A percentile compares a stretch with the other conserved stretches of the same genome.
phyloP scores from a whole-genome alignment of 2,888 invertebrate species.

The Lathronympha strigana region DNA sequence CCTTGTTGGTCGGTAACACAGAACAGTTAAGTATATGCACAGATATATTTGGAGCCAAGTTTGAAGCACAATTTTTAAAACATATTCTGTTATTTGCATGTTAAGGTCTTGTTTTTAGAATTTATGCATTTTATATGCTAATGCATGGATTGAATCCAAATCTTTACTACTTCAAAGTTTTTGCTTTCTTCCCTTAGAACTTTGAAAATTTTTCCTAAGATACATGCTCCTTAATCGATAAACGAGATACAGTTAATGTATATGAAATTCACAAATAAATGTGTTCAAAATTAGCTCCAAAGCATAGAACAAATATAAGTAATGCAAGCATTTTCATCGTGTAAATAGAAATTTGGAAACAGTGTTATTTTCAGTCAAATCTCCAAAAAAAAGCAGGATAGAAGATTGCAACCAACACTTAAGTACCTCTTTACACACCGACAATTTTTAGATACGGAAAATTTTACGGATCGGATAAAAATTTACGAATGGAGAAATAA shows the following conservation, averaged over 20 bases:
- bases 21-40: conserved; percentile 67
- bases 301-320: conserved; percentile 63
- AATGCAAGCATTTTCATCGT: conserved; percentile 71
- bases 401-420: conserved; percentile 63
- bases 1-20: conserved; percentile 78
- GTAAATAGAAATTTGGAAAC: conserved; percentile 63
- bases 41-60: conserved; percentile 56
- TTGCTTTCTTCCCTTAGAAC: neutral
- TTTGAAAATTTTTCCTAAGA: neutral
- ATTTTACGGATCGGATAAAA: too few species aligned
- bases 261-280: neutral
- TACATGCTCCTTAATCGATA: neutral
- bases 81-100: neutral
- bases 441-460: too few species aligned
- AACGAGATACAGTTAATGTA: neutral
- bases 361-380: conserved; percentile 57
- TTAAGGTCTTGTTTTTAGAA: neutral
- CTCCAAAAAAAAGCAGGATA: conserved; percentile 69
- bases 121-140: neutral
- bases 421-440: conserved; percentile 63
- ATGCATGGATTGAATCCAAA: neutral
- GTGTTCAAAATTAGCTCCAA: conserved; percentile 58
- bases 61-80: conserved; percentile 44
- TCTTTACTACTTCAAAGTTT: neutral
- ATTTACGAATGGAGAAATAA: conserved; percentile 9